Evolutionary conservation across 2,113 vertebrate species (phyloP).

Genomic region (Phalacrocorax carbo): DNA sequence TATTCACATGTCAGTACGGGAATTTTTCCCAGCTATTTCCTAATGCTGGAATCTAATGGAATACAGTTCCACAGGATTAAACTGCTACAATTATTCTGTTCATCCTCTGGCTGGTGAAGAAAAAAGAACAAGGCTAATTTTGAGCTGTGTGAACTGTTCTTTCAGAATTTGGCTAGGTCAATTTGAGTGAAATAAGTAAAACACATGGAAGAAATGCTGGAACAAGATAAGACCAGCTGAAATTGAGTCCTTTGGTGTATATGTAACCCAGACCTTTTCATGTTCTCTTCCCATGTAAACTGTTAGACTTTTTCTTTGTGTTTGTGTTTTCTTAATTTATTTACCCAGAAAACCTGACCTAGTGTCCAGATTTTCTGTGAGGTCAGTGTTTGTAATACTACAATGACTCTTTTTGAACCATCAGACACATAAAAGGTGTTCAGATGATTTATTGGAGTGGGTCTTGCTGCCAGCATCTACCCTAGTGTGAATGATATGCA

Average conservation of each 20-base stretch:
- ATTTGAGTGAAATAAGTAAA: background rate
- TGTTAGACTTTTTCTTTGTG: background rate
- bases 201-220: background rate
- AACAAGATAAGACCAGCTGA: background rate
- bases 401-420: background rate
- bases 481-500: background rate
- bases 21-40: conserved; percentile 28
- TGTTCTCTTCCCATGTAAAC: background rate
- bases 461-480: background rate
- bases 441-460: background rate
- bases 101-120: background rate
- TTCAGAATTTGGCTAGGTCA: background rate
- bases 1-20: background rate
- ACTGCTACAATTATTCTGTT: background rate
- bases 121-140: background rate
- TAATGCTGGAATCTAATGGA: background rate
- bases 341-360: background rate
- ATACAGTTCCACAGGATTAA: background rate
- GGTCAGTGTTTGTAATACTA: background rate
- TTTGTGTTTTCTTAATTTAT: background rate
- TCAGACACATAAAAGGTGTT: background rate
- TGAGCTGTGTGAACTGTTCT: background rate
- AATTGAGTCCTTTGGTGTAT: background rate
- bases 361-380: background rate
- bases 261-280: background rate